Percentiles rank a stretch among this genome's conserved stretches.
Conservation (phyloP, 1,140 invertebrate species). For the Heliconius melpomene region DNA sequence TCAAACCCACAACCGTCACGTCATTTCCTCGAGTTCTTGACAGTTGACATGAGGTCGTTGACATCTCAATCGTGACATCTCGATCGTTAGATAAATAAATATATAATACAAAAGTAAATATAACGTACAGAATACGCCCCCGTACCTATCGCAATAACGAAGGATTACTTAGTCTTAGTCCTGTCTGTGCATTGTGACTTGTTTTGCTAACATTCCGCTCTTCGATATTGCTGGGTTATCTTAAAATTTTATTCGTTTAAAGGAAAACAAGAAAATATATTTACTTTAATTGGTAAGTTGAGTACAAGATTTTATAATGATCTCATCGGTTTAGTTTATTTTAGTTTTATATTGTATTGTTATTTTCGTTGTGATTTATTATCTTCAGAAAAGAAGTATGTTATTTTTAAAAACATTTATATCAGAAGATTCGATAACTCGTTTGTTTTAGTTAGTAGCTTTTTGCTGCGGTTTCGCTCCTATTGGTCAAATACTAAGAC, state of each 20-base stretch:
- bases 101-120: not conserved
- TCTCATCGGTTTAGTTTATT: not conserved
- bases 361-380: no score
- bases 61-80: no score
- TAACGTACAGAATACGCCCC: not conserved
- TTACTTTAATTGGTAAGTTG: slow-evolving; percentile 10
- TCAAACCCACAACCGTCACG: no score
- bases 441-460: no score
- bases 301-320: not conserved
- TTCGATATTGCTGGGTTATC: not conserved
- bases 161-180: not conserved
- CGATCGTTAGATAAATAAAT: no score
- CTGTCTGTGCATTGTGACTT: slow-evolving; percentile 8
- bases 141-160: not conserved
- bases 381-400: no score
- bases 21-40: no score
- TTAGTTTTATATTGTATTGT: not conserved
- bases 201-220: slow-evolving; percentile 2
- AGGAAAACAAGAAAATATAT: slow-evolving; percentile 13
- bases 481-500: no score
- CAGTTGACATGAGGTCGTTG: no score
- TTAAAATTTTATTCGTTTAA: not conserved
- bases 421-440: not conserved
- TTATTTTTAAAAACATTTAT: no score
- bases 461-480: no score